These are phyloP conservation scores for Cyanoderma ruficeps DNA, from an alignment of 2,113 vertebrate genomes.

Conservation along the genomic window DNA sequence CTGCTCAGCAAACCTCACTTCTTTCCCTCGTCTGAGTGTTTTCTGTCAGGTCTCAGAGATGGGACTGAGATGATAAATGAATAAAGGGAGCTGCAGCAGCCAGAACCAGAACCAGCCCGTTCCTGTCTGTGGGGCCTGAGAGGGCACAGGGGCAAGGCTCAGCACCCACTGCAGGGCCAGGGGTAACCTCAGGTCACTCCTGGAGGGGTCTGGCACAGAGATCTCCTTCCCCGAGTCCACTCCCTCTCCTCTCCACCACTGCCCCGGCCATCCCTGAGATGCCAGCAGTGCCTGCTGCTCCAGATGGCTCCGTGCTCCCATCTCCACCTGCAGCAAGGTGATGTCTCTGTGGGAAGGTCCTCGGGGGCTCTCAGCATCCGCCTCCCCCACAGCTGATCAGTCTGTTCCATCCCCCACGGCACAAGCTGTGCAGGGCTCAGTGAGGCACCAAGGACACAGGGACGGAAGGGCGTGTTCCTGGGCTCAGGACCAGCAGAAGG, in stretches of 20 bases:
- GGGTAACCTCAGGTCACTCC: not conserved
- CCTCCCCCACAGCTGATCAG: fast-evolving
- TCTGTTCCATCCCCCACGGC: fast-evolving
- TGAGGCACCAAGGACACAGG: not conserved
- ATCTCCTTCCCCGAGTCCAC: fast-evolving
- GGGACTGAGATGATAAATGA: conserved; percentile 24
- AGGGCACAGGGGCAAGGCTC: not conserved
- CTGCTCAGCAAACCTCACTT: conserved; percentile 23
- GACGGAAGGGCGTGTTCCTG: not conserved
- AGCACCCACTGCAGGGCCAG: too few species aligned
- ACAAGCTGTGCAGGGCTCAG: not conserved
- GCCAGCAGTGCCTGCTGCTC: not conserved
- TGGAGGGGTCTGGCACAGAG: fast-evolving
- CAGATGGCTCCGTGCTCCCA: fast-evolving
- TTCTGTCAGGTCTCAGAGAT: conserved; percentile 3
- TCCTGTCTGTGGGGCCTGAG: not conserved
- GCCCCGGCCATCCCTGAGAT: fast-evolving
- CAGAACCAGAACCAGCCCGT: fast-evolving
- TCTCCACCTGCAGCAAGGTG: not conserved
- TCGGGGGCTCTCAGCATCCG: fast-evolving
- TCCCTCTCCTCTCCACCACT: not conserved
- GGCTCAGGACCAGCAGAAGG: not conserved
- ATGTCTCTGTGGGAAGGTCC: not conserved
- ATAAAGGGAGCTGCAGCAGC: not conserved
- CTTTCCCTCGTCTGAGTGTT: not conserved